These are phyloP conservation scores for Lithophane semibrunnea DNA, from an alignment of 2,888 invertebrate genomes.

Conservation along the genomic window DNA sequence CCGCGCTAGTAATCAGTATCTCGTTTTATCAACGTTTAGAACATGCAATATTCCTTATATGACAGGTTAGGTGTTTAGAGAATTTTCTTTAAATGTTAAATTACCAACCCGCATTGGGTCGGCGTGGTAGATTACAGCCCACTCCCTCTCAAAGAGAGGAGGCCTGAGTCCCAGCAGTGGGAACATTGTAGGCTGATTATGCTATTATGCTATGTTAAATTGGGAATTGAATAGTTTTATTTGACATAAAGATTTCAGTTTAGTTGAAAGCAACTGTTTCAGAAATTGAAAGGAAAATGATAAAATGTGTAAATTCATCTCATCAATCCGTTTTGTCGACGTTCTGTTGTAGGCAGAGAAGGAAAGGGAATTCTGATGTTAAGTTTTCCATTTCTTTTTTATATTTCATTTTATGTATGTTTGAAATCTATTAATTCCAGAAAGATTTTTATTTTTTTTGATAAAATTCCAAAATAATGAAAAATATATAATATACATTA, in stretches of 20 bases:
- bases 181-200: too few species aligned
- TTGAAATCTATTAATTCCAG: too few species aligned
- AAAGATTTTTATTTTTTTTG: neutral
- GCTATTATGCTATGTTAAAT: too few species aligned
- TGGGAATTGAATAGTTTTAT: too few species aligned
- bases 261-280: neutral
- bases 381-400: too few species aligned
- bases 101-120: too few species aligned
- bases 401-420: neutral
- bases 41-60: conserved; percentile 49
- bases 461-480: neutral
- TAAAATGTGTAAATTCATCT: neutral
- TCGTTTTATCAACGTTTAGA: conserved; percentile 53
- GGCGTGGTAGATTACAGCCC: too few species aligned
- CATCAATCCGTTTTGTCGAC: too few species aligned
- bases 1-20: conserved; percentile 58
- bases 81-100: conserved; percentile 11
- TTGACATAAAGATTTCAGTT: too few species aligned
- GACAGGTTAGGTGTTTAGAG: conserved; percentile 11
- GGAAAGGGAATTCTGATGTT: neutral
- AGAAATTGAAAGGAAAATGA: neutral
- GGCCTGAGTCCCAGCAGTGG: too few species aligned
- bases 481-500: too few species aligned
- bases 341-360: neutral
- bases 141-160: too few species aligned